These are phyloP conservation scores for Eulithis prunata DNA, from an alignment of 2,888 invertebrate genomes.

Conservation along the genomic window DNA sequence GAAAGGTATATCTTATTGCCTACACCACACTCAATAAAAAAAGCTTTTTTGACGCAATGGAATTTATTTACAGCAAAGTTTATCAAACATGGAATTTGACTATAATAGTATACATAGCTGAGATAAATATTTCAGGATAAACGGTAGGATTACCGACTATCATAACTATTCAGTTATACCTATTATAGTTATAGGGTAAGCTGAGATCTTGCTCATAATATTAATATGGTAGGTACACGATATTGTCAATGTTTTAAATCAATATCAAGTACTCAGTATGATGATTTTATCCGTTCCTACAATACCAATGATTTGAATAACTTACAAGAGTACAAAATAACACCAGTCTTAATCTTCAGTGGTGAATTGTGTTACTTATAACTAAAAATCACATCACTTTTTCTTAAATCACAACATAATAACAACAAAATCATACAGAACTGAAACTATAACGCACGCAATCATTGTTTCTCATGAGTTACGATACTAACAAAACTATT, in stretches of 20 bases:
- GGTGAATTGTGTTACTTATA: slow-evolving; percentile 50
- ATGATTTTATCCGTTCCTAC: neutral
- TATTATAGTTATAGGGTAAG: slow-evolving; percentile 8
- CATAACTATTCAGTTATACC: slow-evolving; percentile 5
- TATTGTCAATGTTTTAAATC: neutral
- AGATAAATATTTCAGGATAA: slow-evolving; percentile 8
- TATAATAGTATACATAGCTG: slow-evolving; percentile 9
- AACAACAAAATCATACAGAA: slow-evolving; percentile 35
- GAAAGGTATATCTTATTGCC: neutral
- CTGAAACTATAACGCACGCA: slow-evolving; percentile 18
- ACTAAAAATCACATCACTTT: slow-evolving; percentile 59
- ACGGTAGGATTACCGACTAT: neutral
- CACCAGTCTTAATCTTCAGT: slow-evolving; percentile 22
- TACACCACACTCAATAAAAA: slow-evolving; percentile 1
- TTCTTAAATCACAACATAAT: slow-evolving; percentile 49
- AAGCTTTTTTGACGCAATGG: slow-evolving; percentile 21
- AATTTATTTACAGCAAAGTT: slow-evolving; percentile 47
- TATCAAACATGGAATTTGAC: slow-evolving; percentile 30
- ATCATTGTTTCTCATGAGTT: neutral
- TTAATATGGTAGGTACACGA: neutral
- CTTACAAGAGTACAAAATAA: slow-evolving; percentile 32
- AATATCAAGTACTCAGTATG: neutral
- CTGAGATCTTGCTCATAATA: slow-evolving; percentile 33
- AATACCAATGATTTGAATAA: slow-evolving; percentile 16
- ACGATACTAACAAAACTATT: neutral